Evolutionary conservation across 2,888 invertebrate genomes (phyloP), one percentile per base, ranked within the genome.

Genomic region (Ametastegia equiseti): DNA sequence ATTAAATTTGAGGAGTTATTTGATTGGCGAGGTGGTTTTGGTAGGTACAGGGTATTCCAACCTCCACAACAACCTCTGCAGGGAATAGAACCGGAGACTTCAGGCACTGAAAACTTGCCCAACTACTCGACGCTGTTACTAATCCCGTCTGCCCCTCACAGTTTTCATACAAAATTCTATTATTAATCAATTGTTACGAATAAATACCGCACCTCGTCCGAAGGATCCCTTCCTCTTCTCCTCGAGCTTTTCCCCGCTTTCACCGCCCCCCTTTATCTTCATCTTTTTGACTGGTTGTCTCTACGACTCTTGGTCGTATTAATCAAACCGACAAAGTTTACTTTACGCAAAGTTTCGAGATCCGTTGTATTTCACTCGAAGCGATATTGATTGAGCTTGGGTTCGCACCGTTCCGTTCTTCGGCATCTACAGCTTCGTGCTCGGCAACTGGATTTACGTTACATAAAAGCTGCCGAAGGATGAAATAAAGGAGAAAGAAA

Each of bases 261-360:
- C 63, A 30, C 33, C 11, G 13, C 23, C 30, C 23, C 30, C 23
- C 30, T 30, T 23, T 63, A 33, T 4, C 65, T 36, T 3, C 5
- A 0, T 65, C 33, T 36, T 39, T 19, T 39, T 11, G 15, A 11
- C 13, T 60, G 30, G 27, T 60, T 60, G 60, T 60, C 60, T 67
- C 42, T 27, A 13, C 47, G 71, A 71, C 71, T 71, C 71, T 71
- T 19, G 71, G 27, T 23, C 47, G 23, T 27, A 71, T 71, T 47
- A 71, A 71, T 73, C 73, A 73, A 73, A 54, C 19, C 5, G 19
- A 2, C 50, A 45, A 73, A 73, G 73, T 73, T 73, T 73, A 33
- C 33, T n/a, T 36, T n/a, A 73, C n/a, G 19, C 54, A 50, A 54
- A 73, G 50, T 73, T 71, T 71, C 71, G 13, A 27, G 36, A 67